phyloP scores from a whole-genome alignment of 2,797 vertebrate genomes.

The Gallinago solitaria region DNA sequence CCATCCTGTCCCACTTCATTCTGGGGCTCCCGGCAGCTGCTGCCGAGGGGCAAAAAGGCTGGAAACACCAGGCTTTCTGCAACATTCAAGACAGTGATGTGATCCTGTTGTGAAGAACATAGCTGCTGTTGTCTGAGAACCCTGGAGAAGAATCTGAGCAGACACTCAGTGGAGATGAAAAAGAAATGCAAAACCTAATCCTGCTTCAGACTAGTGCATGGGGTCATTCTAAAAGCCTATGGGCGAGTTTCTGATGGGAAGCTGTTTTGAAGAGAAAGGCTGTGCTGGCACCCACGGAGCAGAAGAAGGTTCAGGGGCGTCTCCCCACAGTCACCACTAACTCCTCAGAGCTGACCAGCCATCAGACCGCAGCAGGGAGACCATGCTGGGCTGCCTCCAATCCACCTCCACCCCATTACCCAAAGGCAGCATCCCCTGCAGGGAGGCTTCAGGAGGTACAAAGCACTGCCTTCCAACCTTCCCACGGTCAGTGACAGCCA shows the following conservation, averaged over 20 bases:
- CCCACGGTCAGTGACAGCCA: neutral
- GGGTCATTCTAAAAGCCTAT: neutral
- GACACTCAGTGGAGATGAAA: neutral
- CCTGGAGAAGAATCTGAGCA: neutral
- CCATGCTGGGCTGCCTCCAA: neutral
- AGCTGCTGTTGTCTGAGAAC: neutral
- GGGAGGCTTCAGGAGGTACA: neutral
- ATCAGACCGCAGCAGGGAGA: neutral
- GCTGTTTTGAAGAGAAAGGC: neutral
- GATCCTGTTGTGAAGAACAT: neutral
- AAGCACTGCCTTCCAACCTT: accelerated
- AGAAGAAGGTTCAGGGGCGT: neutral
- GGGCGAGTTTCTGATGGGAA: neutral
- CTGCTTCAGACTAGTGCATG: neutral
- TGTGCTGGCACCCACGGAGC: neutral
- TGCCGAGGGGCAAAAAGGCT: neutral
- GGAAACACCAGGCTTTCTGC: neutral
- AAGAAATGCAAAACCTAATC: neutral
- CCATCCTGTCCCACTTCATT: neutral
- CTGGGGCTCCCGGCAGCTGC: neutral
- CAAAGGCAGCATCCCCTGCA: neutral
- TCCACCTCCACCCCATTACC: neutral
- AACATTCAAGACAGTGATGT: neutral
- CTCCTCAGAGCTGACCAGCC: neutral
- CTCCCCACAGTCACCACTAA: neutral